phyloP scores from a whole-genome alignment of 2,888 invertebrate genomes.

The Cyaniris semiargus region DNA sequence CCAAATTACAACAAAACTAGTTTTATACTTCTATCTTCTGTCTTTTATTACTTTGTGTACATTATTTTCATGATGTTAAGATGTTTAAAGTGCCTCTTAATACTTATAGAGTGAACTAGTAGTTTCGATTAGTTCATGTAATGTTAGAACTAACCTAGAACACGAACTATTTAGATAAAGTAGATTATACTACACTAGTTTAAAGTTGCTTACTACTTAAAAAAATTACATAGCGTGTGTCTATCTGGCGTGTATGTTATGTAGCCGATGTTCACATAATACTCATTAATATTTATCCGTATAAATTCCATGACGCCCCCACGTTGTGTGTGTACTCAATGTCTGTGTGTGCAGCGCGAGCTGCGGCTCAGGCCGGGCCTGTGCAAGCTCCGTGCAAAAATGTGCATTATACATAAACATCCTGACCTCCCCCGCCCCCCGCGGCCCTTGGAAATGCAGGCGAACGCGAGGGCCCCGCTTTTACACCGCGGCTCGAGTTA shows the following conservation, averaged over 20 bases:
- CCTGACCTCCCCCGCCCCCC: conserved; percentile 60
- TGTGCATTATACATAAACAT: conserved; percentile 65
- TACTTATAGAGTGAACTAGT: no score
- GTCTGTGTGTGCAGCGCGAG: conserved; percentile 65
- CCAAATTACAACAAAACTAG: neutral
- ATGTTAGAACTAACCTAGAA: no score
- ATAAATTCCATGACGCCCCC: conserved; percentile 36
- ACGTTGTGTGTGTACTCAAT: conserved; percentile 39
- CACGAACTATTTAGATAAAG: no score
- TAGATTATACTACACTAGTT: no score
- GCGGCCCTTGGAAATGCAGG: conserved; percentile 52
- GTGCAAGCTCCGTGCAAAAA: conserved; percentile 75
- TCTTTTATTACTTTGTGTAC: neutral
- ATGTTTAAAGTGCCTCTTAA: neutral
- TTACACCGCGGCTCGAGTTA: conserved; percentile 59
- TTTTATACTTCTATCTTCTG: neutral
- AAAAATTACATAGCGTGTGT: neutral
- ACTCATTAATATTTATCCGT: conserved; percentile 31
- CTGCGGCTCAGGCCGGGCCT: conserved; percentile 63
- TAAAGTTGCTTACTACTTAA: neutral
- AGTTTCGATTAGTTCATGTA: no score
- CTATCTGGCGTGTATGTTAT: neutral
- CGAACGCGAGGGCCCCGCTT: conserved; percentile 49
- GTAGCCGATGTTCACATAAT: neutral
- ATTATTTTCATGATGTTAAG: neutral